Evolutionary conservation across 2,888 invertebrate species (phyloP), one percentile per base, ranked within the genome.

Genomic region (Leucophenga montana): DNA sequence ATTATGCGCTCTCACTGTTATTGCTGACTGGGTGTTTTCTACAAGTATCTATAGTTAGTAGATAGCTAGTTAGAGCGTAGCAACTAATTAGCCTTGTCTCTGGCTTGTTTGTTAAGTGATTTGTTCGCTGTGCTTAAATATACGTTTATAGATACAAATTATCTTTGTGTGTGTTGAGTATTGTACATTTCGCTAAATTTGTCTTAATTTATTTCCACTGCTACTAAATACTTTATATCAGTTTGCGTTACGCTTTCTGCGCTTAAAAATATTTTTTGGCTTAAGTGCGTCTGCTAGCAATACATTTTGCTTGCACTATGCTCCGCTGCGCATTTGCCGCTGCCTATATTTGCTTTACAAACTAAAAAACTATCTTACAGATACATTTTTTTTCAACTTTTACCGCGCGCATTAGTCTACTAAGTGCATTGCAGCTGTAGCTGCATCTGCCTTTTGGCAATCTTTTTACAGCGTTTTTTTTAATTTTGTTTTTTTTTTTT

Each of bases 211-310:
- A 39, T 39, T 11, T 39, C 39, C 11, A 11, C 16, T 50, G 50
- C 50, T 39, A 39, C 39, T 39, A 39, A 39, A 39, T 39, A 39
- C 39, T 39, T 39, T 11, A 39, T 39, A 39, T 11, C 39, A 8
- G 39, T 39, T 39, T 8, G 39, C 16, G 50, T 80, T 77, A 82
- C 84, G 81, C 81, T 82, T 82, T 82, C 81, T 82, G 81, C 84
- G 65, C 59, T 33, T 11, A 39, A 39, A 39, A 39, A 8, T 11
- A 39, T 11, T 8, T 64, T 46, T 46, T n/a, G 62, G n/a, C 27
- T 46, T 64, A 48, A 64, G 62, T 64, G 62, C 62, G 62, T 64
- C 46, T 46, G 18, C 16, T 50, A 18, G 16, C 13, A 18, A n/a
- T 50, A 13, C 50, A 16, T 6, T 18, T 50, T n/a, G 4, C 27